Conservation (phyloP, 2,888 invertebrate species). For the Allacma fusca region DNA sequence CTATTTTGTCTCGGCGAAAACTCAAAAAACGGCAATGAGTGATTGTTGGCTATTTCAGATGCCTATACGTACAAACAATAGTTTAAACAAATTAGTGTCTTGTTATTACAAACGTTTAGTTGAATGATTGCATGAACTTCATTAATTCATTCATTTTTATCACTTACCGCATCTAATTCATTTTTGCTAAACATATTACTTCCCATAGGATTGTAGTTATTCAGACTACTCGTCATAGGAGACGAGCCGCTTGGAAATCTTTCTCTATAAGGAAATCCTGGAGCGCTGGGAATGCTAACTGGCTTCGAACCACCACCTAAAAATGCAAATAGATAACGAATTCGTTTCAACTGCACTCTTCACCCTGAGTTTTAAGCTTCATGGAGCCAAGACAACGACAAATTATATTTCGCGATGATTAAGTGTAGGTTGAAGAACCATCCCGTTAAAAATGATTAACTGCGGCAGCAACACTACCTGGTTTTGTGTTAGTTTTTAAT, state of each 20-base stretch:
- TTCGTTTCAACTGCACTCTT: no score
- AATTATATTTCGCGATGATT: no score
- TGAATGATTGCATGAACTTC: no score
- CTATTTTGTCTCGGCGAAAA: conserved; percentile 55
- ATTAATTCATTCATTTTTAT: no score
- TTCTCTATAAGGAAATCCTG: conserved; percentile 57
- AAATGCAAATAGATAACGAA: neutral
- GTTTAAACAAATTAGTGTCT: neutral
- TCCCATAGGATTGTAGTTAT: conserved; percentile 56
- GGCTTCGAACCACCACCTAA: conserved; percentile 55
- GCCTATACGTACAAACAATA: conserved; percentile 39
- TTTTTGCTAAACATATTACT: conserved; percentile 43
- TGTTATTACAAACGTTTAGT: no score
- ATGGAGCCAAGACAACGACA: no score
- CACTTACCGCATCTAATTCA: conserved; percentile 55
- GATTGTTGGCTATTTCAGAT: conserved; percentile 55
- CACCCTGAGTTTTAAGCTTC: no score
- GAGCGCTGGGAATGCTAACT: conserved; percentile 59
- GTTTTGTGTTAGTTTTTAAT: no score
- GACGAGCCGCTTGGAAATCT: conserved; percentile 60
- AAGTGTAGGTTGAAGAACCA: no score
- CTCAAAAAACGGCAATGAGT: conserved; percentile 55
- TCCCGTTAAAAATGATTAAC: no score
- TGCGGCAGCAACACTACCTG: no score
- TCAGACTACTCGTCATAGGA: conserved; percentile 51